phyloP scores from a whole-genome alignment of 2,797 vertebrate species.

The Hozukius guyotensis region DNA sequence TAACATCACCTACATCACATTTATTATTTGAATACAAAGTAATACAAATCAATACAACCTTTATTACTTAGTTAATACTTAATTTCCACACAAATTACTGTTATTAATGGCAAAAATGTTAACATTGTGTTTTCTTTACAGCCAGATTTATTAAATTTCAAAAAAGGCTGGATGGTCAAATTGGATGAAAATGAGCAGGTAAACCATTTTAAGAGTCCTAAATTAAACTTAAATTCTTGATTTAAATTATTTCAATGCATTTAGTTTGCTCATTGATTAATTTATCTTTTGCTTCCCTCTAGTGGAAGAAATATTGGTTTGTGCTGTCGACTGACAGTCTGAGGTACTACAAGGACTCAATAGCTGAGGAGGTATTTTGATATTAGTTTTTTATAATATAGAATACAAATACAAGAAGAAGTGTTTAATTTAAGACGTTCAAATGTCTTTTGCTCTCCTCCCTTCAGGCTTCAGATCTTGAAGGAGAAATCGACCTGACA shows the following conservation, averaged over 20 bases:
- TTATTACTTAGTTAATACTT: not conserved
- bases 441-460: not conserved
- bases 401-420: not conserved
- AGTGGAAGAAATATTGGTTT: conserved; percentile 84
- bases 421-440: rapidly evolving
- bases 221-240: not conserved
- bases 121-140: conserved; percentile 35
- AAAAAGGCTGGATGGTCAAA: conserved; percentile 83
- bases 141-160: conserved; percentile 82
- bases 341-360: conserved; percentile 74
- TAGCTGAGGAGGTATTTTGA: conserved; percentile 73
- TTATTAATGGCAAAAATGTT: not conserved
- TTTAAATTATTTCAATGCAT: not conserved
- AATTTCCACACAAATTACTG: not conserved
- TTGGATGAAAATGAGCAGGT: conserved; percentile 72
- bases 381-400: not conserved
- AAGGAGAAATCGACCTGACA: conserved; percentile 77
- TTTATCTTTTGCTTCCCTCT: conserved; percentile 43
- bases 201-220: not conserved
- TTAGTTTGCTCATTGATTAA: not conserved
- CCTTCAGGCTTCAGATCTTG: conserved; percentile 67
- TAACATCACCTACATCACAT: not conserved
- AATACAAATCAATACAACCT: not conserved
- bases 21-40: not conserved
- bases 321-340: conserved; percentile 78